Base-by-base conservation (phyloP, 2,113 vertebrate genomes). In the Rattus rattus region DNA sequence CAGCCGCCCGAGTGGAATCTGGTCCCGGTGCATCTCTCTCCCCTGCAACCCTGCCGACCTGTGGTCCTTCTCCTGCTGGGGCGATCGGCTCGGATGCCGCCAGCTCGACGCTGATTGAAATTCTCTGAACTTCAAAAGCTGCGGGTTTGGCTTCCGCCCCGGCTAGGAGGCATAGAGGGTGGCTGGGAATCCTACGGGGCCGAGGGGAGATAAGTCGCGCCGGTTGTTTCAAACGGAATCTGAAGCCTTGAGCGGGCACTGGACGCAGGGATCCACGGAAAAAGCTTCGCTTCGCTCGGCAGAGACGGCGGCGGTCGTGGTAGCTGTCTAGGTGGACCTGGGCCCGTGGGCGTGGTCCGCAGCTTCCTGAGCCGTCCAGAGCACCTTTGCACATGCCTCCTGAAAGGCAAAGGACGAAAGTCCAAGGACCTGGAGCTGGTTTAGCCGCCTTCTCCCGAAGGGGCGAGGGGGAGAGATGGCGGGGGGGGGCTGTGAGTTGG, bases 91-190 rank as follows among this genome's bases (percentile, higher is more conserved):
- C 10, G 0, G 70, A 61, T 65, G 76, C 47, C 0, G 94, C 94
- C 86, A 79, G 89, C 91, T 96, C 93, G 69, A 94, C 69, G 86
- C 9, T 5, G 88, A 96, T 96, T 97, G 95, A 97, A 97, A 97
- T 97, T 96, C 95, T 84, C 56, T 0, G 43, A 79, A 98, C 96
- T 97, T 98, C 98, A 97, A 98, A 98, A 95, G 97, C 95, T 87
- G n/a, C 11, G 26, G 72, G 88, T 94, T 72, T 85, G 0, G 90
- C 97, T 97, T 97, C 97, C 96, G 69, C 54, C 67, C 0, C 14
- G 70, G 61, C 89, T 52, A 13, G 83, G 88, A 36, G 14, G 24
- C 49, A 87, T 63, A 52, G 16, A 24, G 70, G 77, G 69, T 2
- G 89, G 61, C 61, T 39, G 87, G 85, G 92, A 95, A 91, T 24